Conservation (phyloP, 2,797 vertebrate species). For the Eupleurogrammus muticus region DNA sequence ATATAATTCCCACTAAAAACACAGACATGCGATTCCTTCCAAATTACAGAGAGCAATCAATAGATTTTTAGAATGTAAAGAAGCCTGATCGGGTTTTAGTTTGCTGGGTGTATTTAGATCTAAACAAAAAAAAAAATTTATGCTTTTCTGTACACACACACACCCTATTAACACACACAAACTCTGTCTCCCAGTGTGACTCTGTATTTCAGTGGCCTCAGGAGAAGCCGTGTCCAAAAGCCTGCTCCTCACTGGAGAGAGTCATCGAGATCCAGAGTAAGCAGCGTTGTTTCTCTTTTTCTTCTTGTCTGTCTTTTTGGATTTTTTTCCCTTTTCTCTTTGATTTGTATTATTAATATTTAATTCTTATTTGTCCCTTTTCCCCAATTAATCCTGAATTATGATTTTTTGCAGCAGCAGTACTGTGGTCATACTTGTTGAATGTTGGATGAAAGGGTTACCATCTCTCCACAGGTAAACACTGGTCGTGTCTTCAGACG, state of each 20-base stretch:
- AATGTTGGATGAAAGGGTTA: no score
- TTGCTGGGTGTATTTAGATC: background rate
- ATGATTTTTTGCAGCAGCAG: no score
- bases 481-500: constrained; percentile 90
- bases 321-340: no score
- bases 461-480: constrained; percentile 85
- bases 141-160: no score
- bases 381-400: no score
- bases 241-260: constrained; percentile 91
- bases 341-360: no score
- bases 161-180: background rate
- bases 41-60: background rate
- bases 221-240: constrained; percentile 92
- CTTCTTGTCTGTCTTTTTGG: no score
- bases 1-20: background rate
- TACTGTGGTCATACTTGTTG: no score
- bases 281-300: constrained; percentile 36
- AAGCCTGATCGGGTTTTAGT: background rate
- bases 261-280: constrained; percentile 97
- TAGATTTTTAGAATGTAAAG: background rate
- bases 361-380: no score
- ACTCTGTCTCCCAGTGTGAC: constrained; percentile 83
- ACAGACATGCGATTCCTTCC: background rate
- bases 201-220: constrained; percentile 86
- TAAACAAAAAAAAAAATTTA: background rate